phyloP scores from a whole-genome alignment of 1,140 invertebrate genomes.

The Acromyrmex echinatior region DNA sequence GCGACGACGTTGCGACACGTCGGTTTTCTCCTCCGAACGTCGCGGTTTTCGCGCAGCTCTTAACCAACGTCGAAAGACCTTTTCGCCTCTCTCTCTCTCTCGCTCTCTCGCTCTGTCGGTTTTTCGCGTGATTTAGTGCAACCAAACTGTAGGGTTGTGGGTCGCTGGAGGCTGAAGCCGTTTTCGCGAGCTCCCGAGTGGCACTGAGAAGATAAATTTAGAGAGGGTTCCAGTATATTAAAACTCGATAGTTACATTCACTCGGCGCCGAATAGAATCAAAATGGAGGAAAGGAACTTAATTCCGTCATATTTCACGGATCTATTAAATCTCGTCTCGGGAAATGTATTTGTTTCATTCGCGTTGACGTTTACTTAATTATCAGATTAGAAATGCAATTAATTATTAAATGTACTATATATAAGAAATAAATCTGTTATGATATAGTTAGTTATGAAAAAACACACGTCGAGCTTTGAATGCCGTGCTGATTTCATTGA shows the following conservation, averaged over 20 bases:
- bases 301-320: background rate
- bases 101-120: conserved; percentile 23
- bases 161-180: conserved; percentile 19
- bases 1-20: conserved; percentile 6
- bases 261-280: background rate
- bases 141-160: background rate
- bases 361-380: background rate
- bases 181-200: conserved; percentile 34
- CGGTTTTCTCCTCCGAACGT: conserved; percentile 7
- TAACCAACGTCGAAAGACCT: conserved; percentile 22
- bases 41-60: conserved; percentile 35
- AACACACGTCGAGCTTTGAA: background rate
- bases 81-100: conserved; percentile 21
- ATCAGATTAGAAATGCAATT: background rate
- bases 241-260: conserved; percentile 12
- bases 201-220: conserved; percentile 31
- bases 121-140: conserved; percentile 55
- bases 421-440: background rate
- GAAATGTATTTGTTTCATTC: background rate
- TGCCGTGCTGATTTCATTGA: background rate
- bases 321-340: background rate
- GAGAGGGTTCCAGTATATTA: background rate
- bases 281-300: background rate
- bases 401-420: background rate
- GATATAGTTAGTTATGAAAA: background rate